Evolutionary conservation across 2,113 vertebrate genomes (phyloP), one percentile per base, ranked within the genome.

Genomic region (Aleadryas rufinucha): DNA sequence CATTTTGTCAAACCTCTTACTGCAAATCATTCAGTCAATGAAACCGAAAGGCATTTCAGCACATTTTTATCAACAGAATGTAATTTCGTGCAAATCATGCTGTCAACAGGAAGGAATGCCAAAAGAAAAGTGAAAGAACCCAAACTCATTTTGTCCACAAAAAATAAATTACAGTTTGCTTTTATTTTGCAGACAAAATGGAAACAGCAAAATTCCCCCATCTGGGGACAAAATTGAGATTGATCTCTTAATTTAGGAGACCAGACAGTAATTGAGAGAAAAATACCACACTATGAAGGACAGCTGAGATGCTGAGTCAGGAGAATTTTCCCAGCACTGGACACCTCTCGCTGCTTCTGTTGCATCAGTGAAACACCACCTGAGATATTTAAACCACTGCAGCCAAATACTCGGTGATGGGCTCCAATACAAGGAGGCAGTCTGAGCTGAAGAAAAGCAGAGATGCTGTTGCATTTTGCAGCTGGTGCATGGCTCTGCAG

Each of bases 11-110:
- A 95, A 89, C 76, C 76, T 88, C 65, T 91, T 90, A 61, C 92
- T 94, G 94, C 93, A 94, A 95, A 95, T 95, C 92, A 95, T 93
- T 92, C 95, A 88, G 54, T 91, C 97, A 95, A 94, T 89, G 87
- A 75, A 78, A 94, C 80, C 12, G 52, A 92, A 96, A 87, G 94
- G 71, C 79, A 52, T 77, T 87, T 95, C 96, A 95, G 87, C 95
- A 89, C 81, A 21, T 90, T 90, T 97, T 89, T 90, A 93, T 97
- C 96, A 92, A 84, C 94, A 92, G 95, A 94, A 96, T 77, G 78
- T 85, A 92, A 86, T 91, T 93, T 90, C 61, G 75, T 93, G 84
- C 96, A 95, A 97, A 93, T 94, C 84, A 89, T 60, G 89, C 74
- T 77, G 86, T 88, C 93, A 94, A 78, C 90, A 30, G 84, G 89